Evolutionary conservation across 2,113 vertebrate genomes (phyloP).

Genomic region (Micronycteris hirsuta): DNA sequence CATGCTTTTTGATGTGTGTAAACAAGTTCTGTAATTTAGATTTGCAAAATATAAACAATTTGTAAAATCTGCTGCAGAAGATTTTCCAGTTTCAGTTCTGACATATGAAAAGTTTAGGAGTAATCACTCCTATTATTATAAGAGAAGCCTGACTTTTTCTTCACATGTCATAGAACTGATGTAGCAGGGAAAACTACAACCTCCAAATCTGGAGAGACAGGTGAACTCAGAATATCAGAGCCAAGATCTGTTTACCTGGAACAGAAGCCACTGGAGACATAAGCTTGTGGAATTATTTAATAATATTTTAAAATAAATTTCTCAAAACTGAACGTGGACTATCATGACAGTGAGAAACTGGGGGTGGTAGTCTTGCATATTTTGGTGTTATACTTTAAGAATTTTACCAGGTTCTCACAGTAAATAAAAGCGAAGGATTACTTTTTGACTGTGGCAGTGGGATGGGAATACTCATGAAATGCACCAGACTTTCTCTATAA

Average conservation of each 20-base stretch:
- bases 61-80: background rate
- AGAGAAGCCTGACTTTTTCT: background rate
- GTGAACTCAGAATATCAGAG: background rate
- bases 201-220: background rate
- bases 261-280: background rate
- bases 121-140: background rate
- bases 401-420: background rate
- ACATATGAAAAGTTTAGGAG: background rate
- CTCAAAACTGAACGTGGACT: background rate
- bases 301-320: background rate
- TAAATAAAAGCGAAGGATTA: background rate
- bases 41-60: conserved; percentile 37
- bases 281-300: background rate
- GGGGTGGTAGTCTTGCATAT: background rate
- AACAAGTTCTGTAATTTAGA: background rate
- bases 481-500: background rate
- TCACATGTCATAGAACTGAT: background rate
- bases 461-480: background rate
- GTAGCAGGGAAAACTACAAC: background rate
- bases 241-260: background rate
- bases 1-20: background rate
- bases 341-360: background rate
- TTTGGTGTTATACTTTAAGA: background rate
- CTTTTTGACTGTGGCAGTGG: background rate
- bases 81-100: background rate